A percentile compares a stretch with the other conserved stretches of the same genome.
Conservation (phyloP, 1,140 invertebrate genomes). For the Drosophila prosaltans region DNA sequence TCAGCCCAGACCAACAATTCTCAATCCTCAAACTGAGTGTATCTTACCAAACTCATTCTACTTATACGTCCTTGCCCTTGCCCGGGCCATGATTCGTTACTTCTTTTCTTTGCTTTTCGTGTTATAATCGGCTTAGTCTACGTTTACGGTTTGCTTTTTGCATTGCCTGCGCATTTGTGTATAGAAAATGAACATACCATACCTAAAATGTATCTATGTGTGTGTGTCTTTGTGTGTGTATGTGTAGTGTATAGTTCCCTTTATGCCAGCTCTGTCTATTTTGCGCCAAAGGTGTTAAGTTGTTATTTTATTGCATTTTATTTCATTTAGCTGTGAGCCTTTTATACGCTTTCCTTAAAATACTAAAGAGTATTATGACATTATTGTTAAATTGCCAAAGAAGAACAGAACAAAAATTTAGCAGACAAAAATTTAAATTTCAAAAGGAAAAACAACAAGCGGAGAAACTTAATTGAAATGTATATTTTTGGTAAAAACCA, state of each 20-base stretch:
- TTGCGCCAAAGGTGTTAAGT: conserved; percentile 63
- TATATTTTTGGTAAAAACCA: too few species aligned
- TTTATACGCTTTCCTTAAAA: conserved; percentile 15
- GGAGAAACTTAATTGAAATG: too few species aligned
- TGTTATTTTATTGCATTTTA: conserved; percentile 67
- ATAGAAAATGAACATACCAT: conserved; percentile 1
- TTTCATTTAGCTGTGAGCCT: conserved; percentile 54
- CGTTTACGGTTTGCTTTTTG: conserved; percentile 79
- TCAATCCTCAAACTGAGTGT: conserved; percentile 13
- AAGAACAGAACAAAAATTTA: conserved; percentile 7
- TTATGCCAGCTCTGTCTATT: conserved; percentile 55
- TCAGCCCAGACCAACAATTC: conserved; percentile 9
- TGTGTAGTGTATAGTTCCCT: conserved; percentile 29
- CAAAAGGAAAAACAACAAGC: not conserved
- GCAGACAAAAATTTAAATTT: conserved; percentile 3
- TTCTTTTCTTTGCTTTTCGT: conserved; percentile 64
- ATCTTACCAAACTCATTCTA: not conserved
- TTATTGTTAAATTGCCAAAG: conserved; percentile 57
- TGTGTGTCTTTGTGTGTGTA: not conserved
- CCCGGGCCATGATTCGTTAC: conserved; percentile 27
- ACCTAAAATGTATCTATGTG: conserved; percentile 4
- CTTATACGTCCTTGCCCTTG: conserved; percentile 9
- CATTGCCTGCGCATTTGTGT: conserved; percentile 74
- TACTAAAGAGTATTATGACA: conserved; percentile 55
- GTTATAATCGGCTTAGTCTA: conserved; percentile 80